Conservation (phyloP, 2,888 invertebrate species). For the Camptogramma bilineatum region DNA sequence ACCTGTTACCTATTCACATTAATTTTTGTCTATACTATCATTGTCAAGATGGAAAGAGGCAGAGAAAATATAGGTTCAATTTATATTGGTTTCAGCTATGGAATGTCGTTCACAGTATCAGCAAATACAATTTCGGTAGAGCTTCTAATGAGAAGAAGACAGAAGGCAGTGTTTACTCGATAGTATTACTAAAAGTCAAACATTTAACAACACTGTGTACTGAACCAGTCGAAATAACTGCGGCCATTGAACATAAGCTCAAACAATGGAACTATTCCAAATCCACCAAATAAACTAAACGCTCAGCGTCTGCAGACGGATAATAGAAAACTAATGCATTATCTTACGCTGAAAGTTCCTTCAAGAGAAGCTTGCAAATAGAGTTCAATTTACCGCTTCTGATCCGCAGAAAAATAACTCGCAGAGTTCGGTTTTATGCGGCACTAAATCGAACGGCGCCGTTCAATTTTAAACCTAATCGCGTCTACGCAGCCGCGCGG, state of each 20-base stretch:
- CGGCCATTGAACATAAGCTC: not conserved
- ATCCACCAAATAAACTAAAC: slow-evolving; percentile 8
- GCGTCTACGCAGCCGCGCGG: slow-evolving; percentile 20
- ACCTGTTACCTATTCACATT: no score
- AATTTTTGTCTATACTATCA: no score
- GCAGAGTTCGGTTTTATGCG: slow-evolving; percentile 21
- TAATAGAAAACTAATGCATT: slow-evolving; percentile 2
- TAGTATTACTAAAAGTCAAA: not conserved
- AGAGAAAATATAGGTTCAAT: no score
- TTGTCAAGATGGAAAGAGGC: no score
- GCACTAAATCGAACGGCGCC: slow-evolving; percentile 23
- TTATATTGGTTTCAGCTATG: no score
- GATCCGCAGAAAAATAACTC: slow-evolving; percentile 19
- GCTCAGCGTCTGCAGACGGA: not conserved
- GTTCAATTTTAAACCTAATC: slow-evolving; percentile 28
- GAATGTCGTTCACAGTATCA: no score
- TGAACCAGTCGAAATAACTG: not conserved
- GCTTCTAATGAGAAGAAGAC: no score
- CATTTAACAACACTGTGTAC: not conserved
- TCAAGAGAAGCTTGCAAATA: slow-evolving; percentile 5
- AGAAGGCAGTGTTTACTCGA: no score
- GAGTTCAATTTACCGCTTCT: slow-evolving; percentile 20
- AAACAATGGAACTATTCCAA: not conserved
- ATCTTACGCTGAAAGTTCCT: slow-evolving; percentile 13
- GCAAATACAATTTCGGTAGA: no score